Evolutionary conservation across 2,888 invertebrate species (phyloP), one percentile per base, ranked within the genome.

Genomic region (Hydroisotoma schaefferi): DNA sequence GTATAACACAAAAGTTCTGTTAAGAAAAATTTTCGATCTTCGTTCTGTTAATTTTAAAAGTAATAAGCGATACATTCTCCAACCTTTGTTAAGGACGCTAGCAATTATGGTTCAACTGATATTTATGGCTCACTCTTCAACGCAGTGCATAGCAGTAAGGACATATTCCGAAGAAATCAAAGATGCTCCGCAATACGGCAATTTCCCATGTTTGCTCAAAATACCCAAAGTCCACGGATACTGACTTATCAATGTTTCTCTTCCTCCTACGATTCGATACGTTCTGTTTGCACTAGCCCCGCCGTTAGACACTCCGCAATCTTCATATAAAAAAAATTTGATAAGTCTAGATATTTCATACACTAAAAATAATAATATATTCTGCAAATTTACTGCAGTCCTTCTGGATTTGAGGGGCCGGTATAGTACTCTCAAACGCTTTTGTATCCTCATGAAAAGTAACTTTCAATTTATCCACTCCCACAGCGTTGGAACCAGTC

Each of bases 91-190:
- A n/a, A n/a, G n/a, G n/a, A n/a, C n/a, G n/a, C n/a, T n/a, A n/a
- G n/a, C n/a, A n/a, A n/a, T n/a, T n/a, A n/a, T n/a, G n/a, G n/a
- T n/a, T n/a, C n/a, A n/a, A n/a, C n/a, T n/a, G n/a, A n/a, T n/a
- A n/a, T n/a, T n/a, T n/a, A n/a, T n/a, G 33, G 43, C 59, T 38
- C 75, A 87, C 87, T 88, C 87, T 75, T 84, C 90, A 63, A 92
- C 87, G 73, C 90, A 90, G 76, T 90, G 90, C 0, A 86, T 86
- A 0, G 90, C 90, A 0, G 89, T 90, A 52, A 89, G 73, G 23
- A 88, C 78, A 74, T 87, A 88, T 15, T 44, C 68, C 37, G 54
- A 27, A 38, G 43, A 48, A 5, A 59, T 40, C 29, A 55, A 37
- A 18, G 40, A 38, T 15, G 53, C 47, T n/a, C 44, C 51, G 75